Evolutionary conservation across 2,888 invertebrate genomes (phyloP).

Genomic region (Netelia virgata): DNA sequence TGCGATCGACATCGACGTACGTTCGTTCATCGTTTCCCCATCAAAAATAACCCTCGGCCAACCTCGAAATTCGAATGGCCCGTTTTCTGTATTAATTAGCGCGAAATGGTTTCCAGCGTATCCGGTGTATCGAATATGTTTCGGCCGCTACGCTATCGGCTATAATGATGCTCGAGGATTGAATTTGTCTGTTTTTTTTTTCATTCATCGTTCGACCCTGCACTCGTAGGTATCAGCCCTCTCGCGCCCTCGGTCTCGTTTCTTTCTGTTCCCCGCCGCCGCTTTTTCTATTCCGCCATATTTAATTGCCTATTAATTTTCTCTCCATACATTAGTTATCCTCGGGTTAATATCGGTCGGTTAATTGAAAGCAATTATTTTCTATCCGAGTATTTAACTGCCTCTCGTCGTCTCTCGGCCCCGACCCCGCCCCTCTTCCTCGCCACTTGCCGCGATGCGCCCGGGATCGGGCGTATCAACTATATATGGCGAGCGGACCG

Average conservation of each 20-base stretch:
- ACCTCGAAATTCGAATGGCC: no score
- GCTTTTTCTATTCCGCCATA: not conserved
- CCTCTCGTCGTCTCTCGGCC: not conserved
- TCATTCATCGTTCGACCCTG: not conserved
- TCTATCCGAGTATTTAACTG: conserved; percentile 34
- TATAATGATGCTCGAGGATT: not conserved
- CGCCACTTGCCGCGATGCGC: not conserved
- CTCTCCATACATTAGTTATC: conserved; percentile 43
- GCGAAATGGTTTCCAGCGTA: no score
- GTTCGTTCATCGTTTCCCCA: no score
- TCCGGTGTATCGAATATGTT: no score
- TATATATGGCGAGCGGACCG: conserved; percentile 50
- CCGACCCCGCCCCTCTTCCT: conserved; percentile 5
- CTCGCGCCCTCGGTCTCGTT: not conserved
- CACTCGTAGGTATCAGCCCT: not conserved
- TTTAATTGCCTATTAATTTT: conserved; percentile 44
- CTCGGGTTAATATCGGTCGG: conserved; percentile 27
- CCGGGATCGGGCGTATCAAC: conserved; percentile 35
- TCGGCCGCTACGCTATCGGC: no score
- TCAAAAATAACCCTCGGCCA: no score
- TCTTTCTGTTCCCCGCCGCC: not conserved
- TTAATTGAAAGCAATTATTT: conserved; percentile 63
- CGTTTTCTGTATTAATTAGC: no score
- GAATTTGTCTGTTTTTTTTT: not conserved
- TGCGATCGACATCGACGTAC: no score